phyloP scores from a whole-genome alignment of 1,140 invertebrate genomes.

The Meloidogyne hapla region DNA sequence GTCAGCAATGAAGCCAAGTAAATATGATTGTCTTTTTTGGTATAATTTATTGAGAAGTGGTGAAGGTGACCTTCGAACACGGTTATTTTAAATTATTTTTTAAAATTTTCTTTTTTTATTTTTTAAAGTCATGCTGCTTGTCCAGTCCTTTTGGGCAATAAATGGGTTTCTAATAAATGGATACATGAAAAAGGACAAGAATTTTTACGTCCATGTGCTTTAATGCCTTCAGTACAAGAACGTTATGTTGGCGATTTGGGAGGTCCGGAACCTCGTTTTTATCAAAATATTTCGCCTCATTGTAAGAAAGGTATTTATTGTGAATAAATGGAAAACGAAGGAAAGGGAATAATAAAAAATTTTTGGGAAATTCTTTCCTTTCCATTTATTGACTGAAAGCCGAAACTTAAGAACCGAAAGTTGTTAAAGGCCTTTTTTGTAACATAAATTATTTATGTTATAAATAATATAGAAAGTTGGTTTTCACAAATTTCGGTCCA shows the following conservation, averaged over 20 bases:
- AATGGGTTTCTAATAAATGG: constrained; percentile 99
- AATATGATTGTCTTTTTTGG: constrained; percentile 88
- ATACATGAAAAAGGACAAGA: constrained; percentile 92
- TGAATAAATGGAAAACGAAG: background rate
- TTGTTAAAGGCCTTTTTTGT: no score
- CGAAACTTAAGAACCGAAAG: no score
- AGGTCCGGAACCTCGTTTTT: constrained; percentile 48
- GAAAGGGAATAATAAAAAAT: no score
- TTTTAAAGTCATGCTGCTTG: constrained; percentile 73
- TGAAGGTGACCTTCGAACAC: constrained; percentile 85
- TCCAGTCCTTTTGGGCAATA: constrained; percentile 88
- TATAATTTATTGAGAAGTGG: constrained; percentile 86
- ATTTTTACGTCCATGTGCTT: constrained; percentile 76
- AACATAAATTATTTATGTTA: no score
- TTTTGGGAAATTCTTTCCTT: no score
- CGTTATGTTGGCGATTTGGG: constrained; percentile 61
- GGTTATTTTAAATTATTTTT: no score
- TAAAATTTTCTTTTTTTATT: background rate
- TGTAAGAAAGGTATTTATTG: constrained; percentile 25
- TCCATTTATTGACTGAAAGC: no score
- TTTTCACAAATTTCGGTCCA: no score
- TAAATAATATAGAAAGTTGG: no score
- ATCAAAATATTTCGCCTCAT: constrained; percentile 51
- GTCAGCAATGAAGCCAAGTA: constrained; percentile 52
- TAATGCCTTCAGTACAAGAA: constrained; percentile 59